A percentile compares a stretch with the other conserved stretches of the same genome.
These are phyloP conservation scores for Promerops cafer DNA, from an alignment of 2,113 vertebrate species.

Conservation along the genomic window DNA sequence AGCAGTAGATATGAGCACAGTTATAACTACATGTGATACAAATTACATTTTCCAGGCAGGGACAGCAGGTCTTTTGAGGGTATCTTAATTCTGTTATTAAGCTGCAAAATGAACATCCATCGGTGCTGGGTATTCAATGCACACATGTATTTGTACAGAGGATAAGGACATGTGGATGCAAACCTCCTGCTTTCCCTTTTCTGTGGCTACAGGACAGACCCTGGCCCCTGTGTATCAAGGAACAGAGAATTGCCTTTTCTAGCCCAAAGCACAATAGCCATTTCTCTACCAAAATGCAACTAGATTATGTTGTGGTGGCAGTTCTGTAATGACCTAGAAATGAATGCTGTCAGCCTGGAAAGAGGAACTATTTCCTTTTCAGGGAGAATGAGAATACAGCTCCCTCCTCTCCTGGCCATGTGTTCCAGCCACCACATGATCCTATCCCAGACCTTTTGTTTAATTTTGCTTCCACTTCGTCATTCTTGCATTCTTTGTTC, in stretches of 20 bases:
- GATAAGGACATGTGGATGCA: fast-evolving
- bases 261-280: neutral
- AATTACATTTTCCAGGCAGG: neutral
- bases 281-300: neutral
- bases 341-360: constrained; percentile 10
- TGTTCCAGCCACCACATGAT: neutral
- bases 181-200: neutral
- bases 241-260: neutral
- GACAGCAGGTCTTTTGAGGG: neutral
- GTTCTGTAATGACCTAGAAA: neutral
- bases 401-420: neutral
- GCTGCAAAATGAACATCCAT: neutral
- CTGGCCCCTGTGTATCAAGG: neutral
- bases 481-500: neutral
- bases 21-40: neutral
- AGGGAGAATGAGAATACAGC: neutral
- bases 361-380: constrained; percentile 8
- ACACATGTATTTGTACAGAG: neutral
- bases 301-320: neutral
- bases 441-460: constrained; percentile 7
- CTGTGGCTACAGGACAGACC: neutral
- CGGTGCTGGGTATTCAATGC: neutral
- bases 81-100: neutral
- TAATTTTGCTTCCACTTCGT: constrained; percentile 34
- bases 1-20: neutral